phyloP scores from a whole-genome alignment of 2,113 vertebrate genomes.

The Larimichthys crocea region DNA sequence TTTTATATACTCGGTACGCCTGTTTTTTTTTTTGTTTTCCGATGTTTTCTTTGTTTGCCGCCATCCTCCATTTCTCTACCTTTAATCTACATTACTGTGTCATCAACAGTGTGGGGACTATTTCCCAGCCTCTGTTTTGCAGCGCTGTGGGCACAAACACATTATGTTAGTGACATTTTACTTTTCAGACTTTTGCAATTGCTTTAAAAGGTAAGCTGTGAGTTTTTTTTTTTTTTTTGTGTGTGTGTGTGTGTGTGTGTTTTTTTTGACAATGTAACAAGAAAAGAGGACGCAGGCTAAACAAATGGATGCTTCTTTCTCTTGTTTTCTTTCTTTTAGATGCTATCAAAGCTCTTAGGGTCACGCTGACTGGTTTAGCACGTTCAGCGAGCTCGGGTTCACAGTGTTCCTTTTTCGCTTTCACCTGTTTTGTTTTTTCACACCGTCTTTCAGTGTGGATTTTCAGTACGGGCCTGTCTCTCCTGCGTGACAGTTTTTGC shows the following conservation, averaged over 20 bases:
- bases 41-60: not conserved
- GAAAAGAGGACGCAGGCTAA: constrained; percentile 19
- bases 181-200: constrained; percentile 22
- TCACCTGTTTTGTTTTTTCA: constrained; percentile 18
- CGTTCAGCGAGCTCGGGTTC: constrained; percentile 19
- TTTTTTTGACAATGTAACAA: constrained; percentile 39
- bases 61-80: not conserved
- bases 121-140: constrained; percentile 31
- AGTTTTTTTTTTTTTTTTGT: not conserved
- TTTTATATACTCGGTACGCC: not conserved
- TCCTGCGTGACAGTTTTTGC: not conserved
- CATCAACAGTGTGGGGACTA: constrained; percentile 2
- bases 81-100: constrained; percentile 19
- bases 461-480: not conserved
- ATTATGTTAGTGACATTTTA: constrained; percentile 40
- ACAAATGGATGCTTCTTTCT: constrained; percentile 37
- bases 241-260: too few species aligned
- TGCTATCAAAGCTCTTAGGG: constrained; percentile 23
- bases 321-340: constrained; percentile 18
- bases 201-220: constrained; percentile 29
- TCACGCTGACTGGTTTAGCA: constrained; percentile 28
- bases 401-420: constrained; percentile 8
- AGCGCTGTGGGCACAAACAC: constrained; percentile 5
- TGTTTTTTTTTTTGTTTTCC: not conserved
- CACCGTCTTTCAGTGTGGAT: not conserved